Evolutionary conservation across 2,888 invertebrate species (phyloP), one percentile per base, ranked within the genome.

Genomic region (Callyntrura sp.): DNA sequence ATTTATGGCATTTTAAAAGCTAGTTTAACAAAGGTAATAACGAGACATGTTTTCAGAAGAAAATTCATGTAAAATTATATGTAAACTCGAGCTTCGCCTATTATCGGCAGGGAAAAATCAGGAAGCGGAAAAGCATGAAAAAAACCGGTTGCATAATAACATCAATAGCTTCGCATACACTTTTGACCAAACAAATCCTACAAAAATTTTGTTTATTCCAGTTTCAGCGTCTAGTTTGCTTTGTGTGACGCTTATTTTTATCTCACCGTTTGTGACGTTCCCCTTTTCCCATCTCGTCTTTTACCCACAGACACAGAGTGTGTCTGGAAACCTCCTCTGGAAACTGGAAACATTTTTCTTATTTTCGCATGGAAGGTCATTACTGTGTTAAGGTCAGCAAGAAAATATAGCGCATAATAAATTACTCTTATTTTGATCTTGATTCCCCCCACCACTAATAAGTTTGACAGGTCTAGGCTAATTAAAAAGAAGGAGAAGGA

Each of bases 401-500:
- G 68, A 14, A 9, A 68, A 20, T 20, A 45, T 17, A 70, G 45
- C 20, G n/a, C n/a, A 25, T 76, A 76, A 65, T 65, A 28, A 76
- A 73, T 73, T 23, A 51, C n/a, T n/a, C n/a, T n/a, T n/a, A n/a
- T n/a, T n/a, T n/a, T 76, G 20, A 25, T 9, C 23, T 25, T 25
- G 14, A 76, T n/a, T 25, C 55, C 25, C 48, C 5, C 28, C 51
- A 51, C 28, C n/a, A 23, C 45, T 51, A 76, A 76, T 55, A 12
- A 55, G 14, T 76, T 76, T 76, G 76, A 76, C 76, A 76, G 76
- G n/a, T 8, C n/a, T 55, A 48, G 73, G 43, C 55, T 55, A 51
- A 51, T 76, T 51, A 76, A 51, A 28, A 28, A 25, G 11, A 45
- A n/a, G n/a, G n/a, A n/a, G n/a, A n/a, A n/a, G n/a, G n/a, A n/a